Evolutionary conservation across 2,888 invertebrate species (phyloP).

Genomic region (Drosophila silvestris): DNA sequence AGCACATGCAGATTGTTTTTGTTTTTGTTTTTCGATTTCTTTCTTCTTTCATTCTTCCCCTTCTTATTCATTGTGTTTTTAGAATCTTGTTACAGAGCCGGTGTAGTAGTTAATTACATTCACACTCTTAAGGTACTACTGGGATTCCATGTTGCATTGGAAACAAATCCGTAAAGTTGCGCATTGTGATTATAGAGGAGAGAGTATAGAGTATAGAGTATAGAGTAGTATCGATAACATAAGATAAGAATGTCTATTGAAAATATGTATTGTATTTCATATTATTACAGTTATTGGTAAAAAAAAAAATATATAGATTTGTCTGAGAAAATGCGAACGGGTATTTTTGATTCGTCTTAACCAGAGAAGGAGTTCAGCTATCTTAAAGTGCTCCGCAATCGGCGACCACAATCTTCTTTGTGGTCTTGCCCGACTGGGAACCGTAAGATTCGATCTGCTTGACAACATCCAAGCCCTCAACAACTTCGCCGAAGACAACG

Average conservation of each 20-base stretch:
- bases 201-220: conserved; percentile 23
- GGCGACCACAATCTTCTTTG: conserved; percentile 91
- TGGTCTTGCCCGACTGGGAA: conserved; percentile 93
- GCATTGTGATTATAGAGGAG: conserved; percentile 31
- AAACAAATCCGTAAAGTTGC: conserved; percentile 31
- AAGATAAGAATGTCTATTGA: conserved; percentile 57
- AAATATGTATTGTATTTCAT: conserved; percentile 75
- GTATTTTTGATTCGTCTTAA: conserved; percentile 64
- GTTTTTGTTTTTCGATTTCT: not conserved
- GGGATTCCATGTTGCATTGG: conserved; percentile 30
- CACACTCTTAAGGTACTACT: conserved; percentile 36
- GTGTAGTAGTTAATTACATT: no score
- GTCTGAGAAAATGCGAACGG: conserved; percentile 48
- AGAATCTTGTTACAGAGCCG: conserved; percentile 5
- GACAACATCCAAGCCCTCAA: conserved; percentile 96
- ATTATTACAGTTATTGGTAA: conserved; percentile 73
- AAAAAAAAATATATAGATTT: conserved; percentile 44
- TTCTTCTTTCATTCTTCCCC: not conserved
- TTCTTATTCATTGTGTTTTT: not conserved
- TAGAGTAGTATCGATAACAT: conserved; percentile 26
- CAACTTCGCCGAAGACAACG: conserved; percentile 96
- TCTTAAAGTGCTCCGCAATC: conserved; percentile 92
- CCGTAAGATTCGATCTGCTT: conserved; percentile 93
- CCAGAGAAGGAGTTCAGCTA: conserved; percentile 42
- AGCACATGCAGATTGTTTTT: conserved; percentile 4